Evolutionary conservation across 2,888 invertebrate genomes (phyloP).

Genomic region (Sarcophaga subvicina): DNA sequence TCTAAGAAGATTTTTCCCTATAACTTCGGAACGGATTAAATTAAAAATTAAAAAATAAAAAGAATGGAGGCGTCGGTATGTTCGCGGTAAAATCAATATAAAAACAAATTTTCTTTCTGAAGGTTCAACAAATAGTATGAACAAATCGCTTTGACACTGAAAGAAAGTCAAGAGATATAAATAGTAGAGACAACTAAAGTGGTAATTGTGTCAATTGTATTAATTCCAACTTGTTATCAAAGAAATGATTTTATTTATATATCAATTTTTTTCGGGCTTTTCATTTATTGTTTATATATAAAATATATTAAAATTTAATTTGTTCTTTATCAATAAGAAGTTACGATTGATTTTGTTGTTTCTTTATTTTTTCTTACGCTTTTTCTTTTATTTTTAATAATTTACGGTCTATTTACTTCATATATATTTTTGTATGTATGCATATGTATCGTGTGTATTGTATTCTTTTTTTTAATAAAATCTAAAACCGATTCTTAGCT

Average conservation of each 20-base stretch:
- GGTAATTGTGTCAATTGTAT: too few relatives aligned
- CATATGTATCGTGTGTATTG: neutral
- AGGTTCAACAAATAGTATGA: too few relatives aligned
- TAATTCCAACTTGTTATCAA: too few relatives aligned
- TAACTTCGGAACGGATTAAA: too few relatives aligned
- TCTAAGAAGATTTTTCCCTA: too few relatives aligned
- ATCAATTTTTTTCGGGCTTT: conserved; percentile 42
- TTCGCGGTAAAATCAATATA: too few relatives aligned
- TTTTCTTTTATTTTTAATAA: conserved; percentile 19
- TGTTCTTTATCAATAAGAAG: conserved; percentile 58
- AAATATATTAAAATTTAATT: conserved; percentile 67
- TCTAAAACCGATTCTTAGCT: neutral
- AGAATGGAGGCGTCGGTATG: too few relatives aligned
- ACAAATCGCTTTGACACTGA: too few relatives aligned
- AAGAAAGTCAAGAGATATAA: too few relatives aligned
- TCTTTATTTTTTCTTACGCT: conserved; percentile 24
- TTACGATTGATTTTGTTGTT: conserved; percentile 50
- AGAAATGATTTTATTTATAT: conserved; percentile 48
- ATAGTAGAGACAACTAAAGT: too few relatives aligned
- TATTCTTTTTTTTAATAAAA: neutral
- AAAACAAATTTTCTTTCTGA: too few relatives aligned
- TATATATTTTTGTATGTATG: conserved; percentile 23
- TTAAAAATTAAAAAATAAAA: too few relatives aligned
- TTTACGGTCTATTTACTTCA: conserved; percentile 34
- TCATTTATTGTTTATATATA: conserved; percentile 63